Conservation (phyloP, 2,888 invertebrate species). For the Drosophila neotestacea region DNA sequence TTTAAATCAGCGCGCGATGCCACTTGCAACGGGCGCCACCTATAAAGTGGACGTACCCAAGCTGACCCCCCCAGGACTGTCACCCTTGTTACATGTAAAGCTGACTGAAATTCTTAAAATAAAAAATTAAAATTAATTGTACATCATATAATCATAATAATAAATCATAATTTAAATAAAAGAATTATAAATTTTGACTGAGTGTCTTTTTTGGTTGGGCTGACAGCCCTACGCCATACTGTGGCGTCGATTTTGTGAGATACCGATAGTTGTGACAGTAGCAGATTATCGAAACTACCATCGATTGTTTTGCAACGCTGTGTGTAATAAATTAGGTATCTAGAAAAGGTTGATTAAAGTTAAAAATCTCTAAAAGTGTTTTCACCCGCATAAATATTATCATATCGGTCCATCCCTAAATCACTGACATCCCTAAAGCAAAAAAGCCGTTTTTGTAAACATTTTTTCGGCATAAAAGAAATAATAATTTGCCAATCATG, state of each 20-base stretch:
- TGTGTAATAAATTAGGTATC: conserved; percentile 35
- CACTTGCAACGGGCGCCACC: too few species aligned
- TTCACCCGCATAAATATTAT: conserved; percentile 38
- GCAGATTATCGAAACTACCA: conserved; percentile 25
- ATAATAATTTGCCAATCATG: conserved; percentile 49
- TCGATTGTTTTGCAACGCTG: conserved; percentile 55
- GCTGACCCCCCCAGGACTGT: too few species aligned
- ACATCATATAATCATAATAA: too few species aligned
- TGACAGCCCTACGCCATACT: conserved; percentile 19
- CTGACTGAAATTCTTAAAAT: too few species aligned
- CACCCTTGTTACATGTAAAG: too few species aligned
- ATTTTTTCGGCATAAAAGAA: conserved; percentile 22
- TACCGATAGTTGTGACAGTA: not conserved
- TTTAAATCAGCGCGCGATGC: too few species aligned
- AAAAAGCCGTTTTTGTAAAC: conserved; percentile 53
- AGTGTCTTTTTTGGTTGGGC: not conserved
- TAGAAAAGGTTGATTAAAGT: conserved; percentile 44
- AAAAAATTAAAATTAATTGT: too few species aligned
- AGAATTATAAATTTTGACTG: not conserved
- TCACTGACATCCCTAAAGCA: conserved; percentile 29
- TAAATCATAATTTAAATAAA: not conserved
- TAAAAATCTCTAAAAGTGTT: conserved; percentile 55
- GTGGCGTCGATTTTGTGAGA: not conserved
- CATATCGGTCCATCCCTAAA: conserved; percentile 66
- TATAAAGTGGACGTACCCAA: too few species aligned